phyloP scores from a whole-genome alignment of 2,797 vertebrate species.

The Anguilla anguilla region DNA sequence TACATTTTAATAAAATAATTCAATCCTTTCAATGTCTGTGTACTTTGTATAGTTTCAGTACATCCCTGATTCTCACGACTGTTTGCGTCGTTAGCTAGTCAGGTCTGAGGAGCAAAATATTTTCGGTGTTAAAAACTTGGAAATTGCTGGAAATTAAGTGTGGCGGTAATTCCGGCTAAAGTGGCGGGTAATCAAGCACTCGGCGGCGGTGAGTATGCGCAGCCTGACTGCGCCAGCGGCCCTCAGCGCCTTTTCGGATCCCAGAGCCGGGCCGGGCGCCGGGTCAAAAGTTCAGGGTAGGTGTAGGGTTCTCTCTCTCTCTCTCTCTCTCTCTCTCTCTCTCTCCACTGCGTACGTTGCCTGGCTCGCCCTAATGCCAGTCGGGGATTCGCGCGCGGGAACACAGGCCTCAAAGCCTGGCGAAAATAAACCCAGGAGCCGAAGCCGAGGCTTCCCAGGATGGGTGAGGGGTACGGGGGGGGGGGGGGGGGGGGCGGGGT shows the following conservation, averaged over 20 bases:
- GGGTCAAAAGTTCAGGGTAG: constrained; percentile 45
- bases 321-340: neutral
- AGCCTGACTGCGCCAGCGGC: constrained; percentile 38
- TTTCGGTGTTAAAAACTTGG: constrained; percentile 35
- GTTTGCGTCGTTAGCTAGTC: neutral
- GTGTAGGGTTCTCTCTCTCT: constrained; percentile 28
- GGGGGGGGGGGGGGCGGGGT: neutral
- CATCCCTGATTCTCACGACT: neutral
- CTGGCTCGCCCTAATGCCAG: constrained; percentile 14
- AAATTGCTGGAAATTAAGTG: constrained; percentile 40
- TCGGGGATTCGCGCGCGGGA: constrained; percentile 59
- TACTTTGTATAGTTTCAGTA: neutral
- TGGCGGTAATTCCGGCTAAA: constrained; percentile 26
- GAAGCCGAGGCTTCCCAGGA: constrained; percentile 73
- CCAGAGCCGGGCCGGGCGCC: constrained; percentile 31
- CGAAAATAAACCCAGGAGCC: constrained; percentile 71
- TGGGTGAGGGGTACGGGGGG: constrained; percentile 53
- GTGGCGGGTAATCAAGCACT: constrained; percentile 35
- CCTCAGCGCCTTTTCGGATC: constrained; percentile 24
- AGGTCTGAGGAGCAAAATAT: constrained; percentile 41
- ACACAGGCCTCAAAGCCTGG: constrained; percentile 61
- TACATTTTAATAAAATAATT: too few relatives aligned
- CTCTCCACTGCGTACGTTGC: neutral
- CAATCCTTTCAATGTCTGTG: neutral
- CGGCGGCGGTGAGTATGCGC: constrained; percentile 31